Evolutionary conservation across 2,113 vertebrate species (phyloP).

Genomic region (Panthera tigris): DNA sequence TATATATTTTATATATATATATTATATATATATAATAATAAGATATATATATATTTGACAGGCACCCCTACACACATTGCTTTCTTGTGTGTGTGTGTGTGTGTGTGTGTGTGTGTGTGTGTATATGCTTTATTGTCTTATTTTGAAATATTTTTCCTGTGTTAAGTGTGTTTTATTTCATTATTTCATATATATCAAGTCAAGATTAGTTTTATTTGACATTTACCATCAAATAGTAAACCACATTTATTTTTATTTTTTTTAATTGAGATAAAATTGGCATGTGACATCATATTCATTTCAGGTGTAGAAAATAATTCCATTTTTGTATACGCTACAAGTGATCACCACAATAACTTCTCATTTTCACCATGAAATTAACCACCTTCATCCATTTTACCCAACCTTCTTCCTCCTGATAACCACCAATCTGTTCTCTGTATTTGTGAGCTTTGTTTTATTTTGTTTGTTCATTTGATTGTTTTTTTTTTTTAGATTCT

Average conservation of each 20-base stretch:
- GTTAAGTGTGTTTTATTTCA: background rate
- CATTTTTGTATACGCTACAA: background rate
- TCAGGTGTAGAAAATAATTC: background rate
- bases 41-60: too few species aligned
- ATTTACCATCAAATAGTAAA: background rate
- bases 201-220: background rate
- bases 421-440: background rate
- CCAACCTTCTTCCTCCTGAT: background rate
- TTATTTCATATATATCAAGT: background rate
- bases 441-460: background rate
- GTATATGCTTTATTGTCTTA: background rate
- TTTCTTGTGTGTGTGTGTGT: too few species aligned
- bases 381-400: background rate
- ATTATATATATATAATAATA: background rate
- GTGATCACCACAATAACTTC: background rate
- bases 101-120: too few species aligned
- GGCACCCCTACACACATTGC: too few species aligned
- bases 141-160: slow-evolving; percentile 20
- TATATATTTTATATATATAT: too few species aligned
- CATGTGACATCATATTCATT: background rate
- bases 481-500: background rate
- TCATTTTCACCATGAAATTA: background rate
- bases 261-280: background rate
- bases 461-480: background rate
- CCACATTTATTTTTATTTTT: background rate